Percentiles rank a stretch among this genome's conserved stretches.
Conservation (phyloP, 2,113 vertebrate genomes). For the Menidia beryllina region DNA sequence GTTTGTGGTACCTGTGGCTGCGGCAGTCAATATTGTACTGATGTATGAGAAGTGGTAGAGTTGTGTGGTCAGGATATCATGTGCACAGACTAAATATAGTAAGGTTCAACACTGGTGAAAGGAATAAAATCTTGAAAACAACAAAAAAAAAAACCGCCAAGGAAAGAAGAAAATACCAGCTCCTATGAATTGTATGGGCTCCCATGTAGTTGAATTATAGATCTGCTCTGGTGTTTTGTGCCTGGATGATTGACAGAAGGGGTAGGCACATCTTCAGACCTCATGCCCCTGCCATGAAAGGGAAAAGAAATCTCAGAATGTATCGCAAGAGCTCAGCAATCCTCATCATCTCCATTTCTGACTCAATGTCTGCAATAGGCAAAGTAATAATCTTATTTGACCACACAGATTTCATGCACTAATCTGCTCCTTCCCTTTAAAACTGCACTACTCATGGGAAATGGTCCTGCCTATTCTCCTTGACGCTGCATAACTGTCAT, state of each 20-base stretch:
- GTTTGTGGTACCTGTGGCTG: constrained; percentile 40
- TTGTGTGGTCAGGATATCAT: constrained; percentile 67
- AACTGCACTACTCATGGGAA: constrained; percentile 60
- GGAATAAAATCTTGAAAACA: constrained; percentile 29
- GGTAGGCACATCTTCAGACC: constrained; percentile 76
- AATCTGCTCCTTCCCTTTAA: constrained; percentile 62
- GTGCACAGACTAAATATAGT: constrained; percentile 69
- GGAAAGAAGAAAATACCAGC: constrained; percentile 48
- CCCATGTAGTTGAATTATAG: constrained; percentile 80
- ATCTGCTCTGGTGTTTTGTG: constrained; percentile 72
- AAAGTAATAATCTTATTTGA: constrained; percentile 72
- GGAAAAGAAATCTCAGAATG: constrained; percentile 73
- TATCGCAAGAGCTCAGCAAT: constrained; percentile 69
- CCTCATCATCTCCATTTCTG: constrained; percentile 63
- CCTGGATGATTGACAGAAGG: constrained; percentile 79
- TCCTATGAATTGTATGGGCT: constrained; percentile 80
- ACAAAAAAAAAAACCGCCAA: background rate
- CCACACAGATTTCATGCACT: constrained; percentile 49
- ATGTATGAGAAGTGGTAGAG: constrained; percentile 16
- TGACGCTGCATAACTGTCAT: constrained; percentile 57
- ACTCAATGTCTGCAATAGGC: constrained; percentile 64
- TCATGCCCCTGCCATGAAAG: constrained; percentile 73
- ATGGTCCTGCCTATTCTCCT: constrained; percentile 42
- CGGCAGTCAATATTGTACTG: constrained; percentile 27
- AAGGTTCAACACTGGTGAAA: constrained; percentile 40